Evolutionary conservation across 2,888 invertebrate species (phyloP).

Genomic region (Phalangium opilio): DNA sequence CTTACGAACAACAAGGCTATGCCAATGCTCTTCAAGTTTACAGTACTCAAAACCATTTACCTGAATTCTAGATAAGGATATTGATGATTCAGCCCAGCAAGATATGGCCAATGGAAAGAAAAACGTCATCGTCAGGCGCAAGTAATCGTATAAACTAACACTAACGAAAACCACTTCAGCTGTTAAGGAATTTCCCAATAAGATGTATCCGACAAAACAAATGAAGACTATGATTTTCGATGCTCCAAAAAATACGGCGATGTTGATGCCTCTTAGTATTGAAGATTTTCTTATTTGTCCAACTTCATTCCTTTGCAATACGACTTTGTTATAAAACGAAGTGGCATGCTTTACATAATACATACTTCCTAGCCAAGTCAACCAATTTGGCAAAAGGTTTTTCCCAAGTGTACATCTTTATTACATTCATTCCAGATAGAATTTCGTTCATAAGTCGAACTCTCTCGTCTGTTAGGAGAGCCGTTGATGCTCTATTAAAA

Average conservation of each 20-base stretch:
- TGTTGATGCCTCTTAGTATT: slow-evolving; percentile 41
- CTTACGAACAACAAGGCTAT: too few relatives aligned
- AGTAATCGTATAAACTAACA: slow-evolving; percentile 69
- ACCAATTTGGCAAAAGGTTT: slow-evolving; percentile 70
- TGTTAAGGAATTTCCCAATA: slow-evolving; percentile 42
- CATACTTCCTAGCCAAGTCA: slow-evolving; percentile 51
- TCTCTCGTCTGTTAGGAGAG: slow-evolving; percentile 68
- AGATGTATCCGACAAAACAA: slow-evolving; percentile 58
- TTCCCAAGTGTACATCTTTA: slow-evolving; percentile 95
- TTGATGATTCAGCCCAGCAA: slow-evolving; percentile 57
- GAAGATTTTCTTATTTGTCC: slow-evolving; percentile 46
- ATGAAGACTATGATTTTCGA: slow-evolving; percentile 68
- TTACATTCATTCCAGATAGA: slow-evolving; percentile 77
- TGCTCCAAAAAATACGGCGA: slow-evolving; percentile 52
- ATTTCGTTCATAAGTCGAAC: slow-evolving; percentile 89
- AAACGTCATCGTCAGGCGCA: slow-evolving; percentile 58
- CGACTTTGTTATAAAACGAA: too few relatives aligned
- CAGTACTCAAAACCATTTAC: slow-evolving; percentile 25
- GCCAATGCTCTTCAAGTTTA: too few relatives aligned
- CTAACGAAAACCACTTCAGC: slow-evolving; percentile 63
- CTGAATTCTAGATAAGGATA: slow-evolving; percentile 54
- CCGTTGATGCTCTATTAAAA: slow-evolving; percentile 46
- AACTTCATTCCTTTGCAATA: too few relatives aligned
- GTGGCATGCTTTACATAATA: too few relatives aligned
- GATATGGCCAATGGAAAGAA: slow-evolving; percentile 72